Base-by-base conservation (phyloP, 2,113 vertebrate genomes). In the Paradoxurus hermaphroditus region DNA sequence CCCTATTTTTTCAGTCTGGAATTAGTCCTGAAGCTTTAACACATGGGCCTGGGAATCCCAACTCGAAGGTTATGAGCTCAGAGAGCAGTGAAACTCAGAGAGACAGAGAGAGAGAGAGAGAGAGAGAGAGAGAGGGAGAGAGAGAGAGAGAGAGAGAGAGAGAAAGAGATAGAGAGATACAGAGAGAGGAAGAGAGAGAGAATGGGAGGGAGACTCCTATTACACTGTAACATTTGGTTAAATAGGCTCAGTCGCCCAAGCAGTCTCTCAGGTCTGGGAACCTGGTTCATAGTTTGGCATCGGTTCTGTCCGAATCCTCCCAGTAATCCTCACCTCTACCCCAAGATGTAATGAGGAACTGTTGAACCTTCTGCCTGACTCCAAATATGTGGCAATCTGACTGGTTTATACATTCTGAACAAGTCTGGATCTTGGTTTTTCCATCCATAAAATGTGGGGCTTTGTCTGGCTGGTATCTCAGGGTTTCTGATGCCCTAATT, bases 391-490 rank as follows among this genome's bases (percentile, higher is more conserved):
- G 63, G 36, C 53, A 73, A 19, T 15, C 18, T 86, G 21, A 46
- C 6, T 83, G 79, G 34, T 34, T 79, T 6, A 78, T n/a, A 77
- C 21, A 15, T 27, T 91, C 46, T 53, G 9, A 87, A 84, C 25
- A 94, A 84, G 46, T 82, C 29, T 92, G 78, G 29, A 82, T 77
- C 72, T 92, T 41, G 25, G 81, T 49, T 95, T 95, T 86, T 78
- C 39, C 63, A 62, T n/a, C 19, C 85, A 16, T 63, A 59, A 67
- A 73, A 65, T 63, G 81, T 51, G 19, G 19, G 15, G 16, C 14
- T 21, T 65, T 85, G 46, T 13, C 83, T 97, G 34, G 25, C 7
- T 87, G 12, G 5, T 39, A 90, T 75, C 39, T 39, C 49, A 91
- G 68, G 16, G 4, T 41, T 86, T 62, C 34, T 87, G 16, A 49